These are phyloP conservation scores for Blastobasis lacticolella DNA, from an alignment of 2,888 invertebrate species.

Conservation along the genomic window DNA sequence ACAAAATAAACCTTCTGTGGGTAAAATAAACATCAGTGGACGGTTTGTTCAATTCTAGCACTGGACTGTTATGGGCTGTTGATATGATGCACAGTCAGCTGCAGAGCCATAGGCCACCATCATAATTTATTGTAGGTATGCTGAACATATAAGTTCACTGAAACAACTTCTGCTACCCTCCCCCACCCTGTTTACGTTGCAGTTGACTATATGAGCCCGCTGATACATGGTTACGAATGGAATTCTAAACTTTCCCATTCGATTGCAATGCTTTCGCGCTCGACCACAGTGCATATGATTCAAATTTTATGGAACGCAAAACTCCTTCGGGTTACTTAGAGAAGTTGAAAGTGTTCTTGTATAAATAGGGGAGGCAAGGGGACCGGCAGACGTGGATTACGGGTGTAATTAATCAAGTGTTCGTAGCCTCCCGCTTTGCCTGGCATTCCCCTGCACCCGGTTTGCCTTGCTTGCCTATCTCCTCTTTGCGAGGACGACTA, in stretches of 20 bases:
- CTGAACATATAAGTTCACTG: no score
- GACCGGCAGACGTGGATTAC: conserved; percentile 26
- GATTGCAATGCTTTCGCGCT: neutral
- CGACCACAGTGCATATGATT: neutral
- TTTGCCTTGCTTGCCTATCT: conserved; percentile 14
- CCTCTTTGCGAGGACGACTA: conserved; percentile 29
- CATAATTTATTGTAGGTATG: no score
- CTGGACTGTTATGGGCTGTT: no score
- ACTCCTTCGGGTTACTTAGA: no score
- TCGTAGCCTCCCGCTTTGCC: conserved; percentile 27
- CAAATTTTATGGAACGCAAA: neutral
- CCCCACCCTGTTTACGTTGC: no score
- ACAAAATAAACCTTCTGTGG: no score
- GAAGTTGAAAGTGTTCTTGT: neutral
- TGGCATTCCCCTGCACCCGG: conserved; percentile 2
- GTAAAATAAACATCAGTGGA: no score
- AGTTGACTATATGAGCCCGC: conserved; percentile 43
- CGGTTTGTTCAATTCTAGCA: no score
- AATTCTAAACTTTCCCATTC: conserved; percentile 4
- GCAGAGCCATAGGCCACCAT: no score
- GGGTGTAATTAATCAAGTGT: conserved; percentile 44
- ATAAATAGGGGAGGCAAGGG: neutral
- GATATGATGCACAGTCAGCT: no score
- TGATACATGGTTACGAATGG: conserved; percentile 23
- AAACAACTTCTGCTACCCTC: no score